Base-by-base conservation (phyloP, 2,888 invertebrate species). In the Nymphalis polychloros region DNA sequence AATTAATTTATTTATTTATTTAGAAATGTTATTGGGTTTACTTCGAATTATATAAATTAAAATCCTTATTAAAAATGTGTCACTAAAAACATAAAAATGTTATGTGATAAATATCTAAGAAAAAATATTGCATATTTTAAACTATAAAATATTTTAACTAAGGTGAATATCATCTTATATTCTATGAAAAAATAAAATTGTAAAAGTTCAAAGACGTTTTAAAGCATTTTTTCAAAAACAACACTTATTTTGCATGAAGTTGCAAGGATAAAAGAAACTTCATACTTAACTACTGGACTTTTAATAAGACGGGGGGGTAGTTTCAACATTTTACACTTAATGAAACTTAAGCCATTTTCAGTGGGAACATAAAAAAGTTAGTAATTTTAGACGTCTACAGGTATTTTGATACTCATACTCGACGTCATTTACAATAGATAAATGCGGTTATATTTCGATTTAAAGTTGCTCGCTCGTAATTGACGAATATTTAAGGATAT, bases 301-400 rank as follows among this genome's bases (percentile, higher is more conserved):
- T 69, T 67, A 65, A 71, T 69, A 70, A 70, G 62, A 64, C 59
- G 59, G 63, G 63, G 61, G 67, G 47, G 59, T 69, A 69, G 71
- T 69, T 72, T 67, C 41, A 59, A 67, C 69, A 59, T 69, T 69
- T 69, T 72, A 69, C 57, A 64, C 64, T 67, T 67, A 64, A 71
- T 71, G 67, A 69, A 69, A 72, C 59, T 72, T 67, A 46, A 64
- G 53, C 49, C 53, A 59, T 69, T 69, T 59, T 61, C 8, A 59
- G 41, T 20, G 31, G 46, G 60, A 65, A 48, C 41, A 46, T 52
- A 52, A 46, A 19, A 59, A 49, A n/a, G n/a, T n/a, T n/a, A n/a
- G 31, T 49, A 57, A 57, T 0, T 35, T 35, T 64, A 35, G n/a
- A 31, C 55, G 19, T 31, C 41, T 13, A 41, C 41, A 41, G 41